phyloP scores from a whole-genome alignment of 2,888 invertebrate species.

The Catocala sponsa region DNA sequence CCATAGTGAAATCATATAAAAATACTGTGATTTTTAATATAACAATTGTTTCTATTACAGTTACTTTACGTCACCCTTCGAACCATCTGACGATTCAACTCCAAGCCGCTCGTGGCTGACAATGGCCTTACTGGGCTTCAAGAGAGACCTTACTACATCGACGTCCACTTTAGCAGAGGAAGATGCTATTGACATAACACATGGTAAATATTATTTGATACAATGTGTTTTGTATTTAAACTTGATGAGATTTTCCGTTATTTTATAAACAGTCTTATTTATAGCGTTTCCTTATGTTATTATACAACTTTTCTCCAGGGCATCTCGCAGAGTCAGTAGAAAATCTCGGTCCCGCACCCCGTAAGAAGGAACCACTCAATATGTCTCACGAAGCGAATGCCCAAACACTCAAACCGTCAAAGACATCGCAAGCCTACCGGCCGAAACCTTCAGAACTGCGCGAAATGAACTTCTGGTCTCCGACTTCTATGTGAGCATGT shows the following conservation, averaged over 20 bases:
- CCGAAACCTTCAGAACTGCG: constrained; percentile 89
- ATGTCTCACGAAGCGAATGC: constrained; percentile 50
- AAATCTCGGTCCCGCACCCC: constrained; percentile 78
- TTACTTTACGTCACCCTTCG: constrained; percentile 84
- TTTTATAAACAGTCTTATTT: no score
- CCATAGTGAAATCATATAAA: not conserved
- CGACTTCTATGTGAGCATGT: constrained; percentile 92
- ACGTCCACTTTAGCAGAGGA: constrained; percentile 89
- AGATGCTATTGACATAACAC: constrained; percentile 76
- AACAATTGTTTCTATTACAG: constrained; percentile 55
- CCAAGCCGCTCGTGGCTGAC: constrained; percentile 89
- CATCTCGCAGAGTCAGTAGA: constrained; percentile 80
- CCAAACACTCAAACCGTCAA: constrained; percentile 65
- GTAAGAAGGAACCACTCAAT: constrained; percentile 55
- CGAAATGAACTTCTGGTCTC: constrained; percentile 96
- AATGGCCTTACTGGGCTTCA: constrained; percentile 90
- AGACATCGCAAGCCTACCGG: constrained; percentile 63
- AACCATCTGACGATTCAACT: constrained; percentile 71
- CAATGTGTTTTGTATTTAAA: no score
- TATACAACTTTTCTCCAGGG: constrained; percentile 52
- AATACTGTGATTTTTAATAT: no score
- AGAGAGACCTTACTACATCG: constrained; percentile 88
- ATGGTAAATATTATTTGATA: constrained; percentile 57
- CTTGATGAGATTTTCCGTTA: no score
- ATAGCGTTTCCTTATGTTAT: no score